Base-by-base conservation (phyloP, 2,113 vertebrate species). In the Glaucidium brasilianum region DNA sequence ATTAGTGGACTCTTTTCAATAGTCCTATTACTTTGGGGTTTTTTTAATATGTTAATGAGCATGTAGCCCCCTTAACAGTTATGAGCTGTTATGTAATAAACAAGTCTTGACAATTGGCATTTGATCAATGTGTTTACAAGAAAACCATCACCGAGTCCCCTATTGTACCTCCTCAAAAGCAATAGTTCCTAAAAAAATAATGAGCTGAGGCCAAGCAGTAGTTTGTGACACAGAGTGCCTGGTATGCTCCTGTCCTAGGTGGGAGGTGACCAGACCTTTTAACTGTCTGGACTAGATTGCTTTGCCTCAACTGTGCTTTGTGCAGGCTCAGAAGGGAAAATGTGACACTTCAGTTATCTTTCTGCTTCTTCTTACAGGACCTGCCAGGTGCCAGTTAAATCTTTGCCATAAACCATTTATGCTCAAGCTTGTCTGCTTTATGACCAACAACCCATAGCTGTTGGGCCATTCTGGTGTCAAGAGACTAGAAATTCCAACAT, bases 321-420 rank as follows among this genome's bases (percentile, higher is more conserved):
- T 92, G 47, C 11, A 77, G 59, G 14, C 8, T 83, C 67, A 80
- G 32, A 76, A 72, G 29, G 62, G 78, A 76, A 94, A 95, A 73
- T 13, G 11, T 89, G 92, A 79, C 87, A 90, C 93, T 96, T 90
- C 71, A 73, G 27, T 83, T 90, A 19, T 23, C 30, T 50, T 88
- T 92, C 53, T 90, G 30, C 25, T 85, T 5, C 49, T 91, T 79
- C 39, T 92, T 91, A 62, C 13, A 10, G 58, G 41, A 66, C 29
- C 53, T 79, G 21, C 10, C 45, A 87, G 30, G 56, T 78, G 32
- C 45, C 67, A 84, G 49, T 47, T 79, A 78, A 85, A 71, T 68
- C 52, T 77, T 84, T 88, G 52, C 53, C 69, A 68, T 56, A 25
- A 91, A 94, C 74, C 34, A 15, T 30, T 85, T 75, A 72, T 52